Base-by-base conservation (phyloP, 2,888 invertebrate species). In the Drosophila quasianomalipes region DNA sequence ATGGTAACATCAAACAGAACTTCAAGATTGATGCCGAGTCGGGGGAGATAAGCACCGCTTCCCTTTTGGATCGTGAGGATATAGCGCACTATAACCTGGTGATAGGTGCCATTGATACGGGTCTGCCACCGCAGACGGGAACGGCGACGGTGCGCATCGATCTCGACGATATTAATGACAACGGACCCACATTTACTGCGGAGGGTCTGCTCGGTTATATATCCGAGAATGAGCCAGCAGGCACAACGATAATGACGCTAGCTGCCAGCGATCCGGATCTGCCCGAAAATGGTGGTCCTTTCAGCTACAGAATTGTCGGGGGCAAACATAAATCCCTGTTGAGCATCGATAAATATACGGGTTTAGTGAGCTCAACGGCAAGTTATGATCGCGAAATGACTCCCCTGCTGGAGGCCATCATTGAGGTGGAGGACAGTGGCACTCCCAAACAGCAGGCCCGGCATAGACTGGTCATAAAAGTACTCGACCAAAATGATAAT, bases 221-320 rank as follows among this genome's bases (percentile, higher is more conserved):
- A 0, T 95, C 95, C 67, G 99, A 99, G 94, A 98, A 98, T 91
- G 97, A 97, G 92, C 97, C 97, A 0, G 95, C 97, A 0, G 97
- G 96, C 70, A 97, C 97, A 0, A 96, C 95, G 79, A 96, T 98
- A 16, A 96, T 97, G 95, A 97, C 96, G 0, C 94, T 99, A n/a
- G 95, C 96, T 7, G 98, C 98, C 0, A 96, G 95, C 58, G 99
- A 99, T 94, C 97, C 97, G 0, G 98, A 99, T 93, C 93, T 97
- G 62, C 97, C 97, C 28, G 97, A 97, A 4, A 98, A 98, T 91
- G 98, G 97, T 10, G 97, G 97, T 4, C 98, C 98, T 19, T 99
- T 98, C 91, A 96, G 96, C 0, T 99, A 98, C 91, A 94, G 94
- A 74, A 93, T 98, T 31, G 94, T 97, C 31, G 97, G 97, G 26